phyloP scores from a whole-genome alignment of 2,113 vertebrate genomes.

The Epinephelus lanceolatus region DNA sequence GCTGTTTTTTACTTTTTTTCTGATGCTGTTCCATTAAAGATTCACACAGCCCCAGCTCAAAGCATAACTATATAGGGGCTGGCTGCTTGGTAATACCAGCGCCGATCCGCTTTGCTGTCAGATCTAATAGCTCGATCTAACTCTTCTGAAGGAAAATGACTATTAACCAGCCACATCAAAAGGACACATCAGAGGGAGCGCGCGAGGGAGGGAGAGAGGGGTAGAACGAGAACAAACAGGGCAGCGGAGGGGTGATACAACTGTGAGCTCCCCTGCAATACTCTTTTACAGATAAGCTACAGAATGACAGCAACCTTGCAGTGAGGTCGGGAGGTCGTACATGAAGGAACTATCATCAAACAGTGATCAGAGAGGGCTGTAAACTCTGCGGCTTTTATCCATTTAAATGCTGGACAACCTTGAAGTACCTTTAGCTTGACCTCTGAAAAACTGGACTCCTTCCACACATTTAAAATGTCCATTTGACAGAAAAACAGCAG shows the following conservation, averaged over 20 bases:
- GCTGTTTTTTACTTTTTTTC: background rate
- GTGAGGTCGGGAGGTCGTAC: background rate
- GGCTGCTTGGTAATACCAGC: slow-evolving; percentile 15
- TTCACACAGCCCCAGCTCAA: slow-evolving; percentile 40
- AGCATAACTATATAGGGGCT: slow-evolving; percentile 3
- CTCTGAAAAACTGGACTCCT: background rate
- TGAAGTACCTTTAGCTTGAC: background rate
- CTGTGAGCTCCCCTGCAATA: background rate
- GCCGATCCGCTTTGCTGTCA: slow-evolving; percentile 18
- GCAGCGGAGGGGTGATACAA: background rate
- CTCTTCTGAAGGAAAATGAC: slow-evolving; percentile 32
- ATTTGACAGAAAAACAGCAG: background rate
- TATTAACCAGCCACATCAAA: slow-evolving; percentile 43
- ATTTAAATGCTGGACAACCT: background rate
- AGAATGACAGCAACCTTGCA: slow-evolving; percentile 11
- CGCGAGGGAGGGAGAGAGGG: background rate
- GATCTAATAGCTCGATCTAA: slow-evolving; percentile 23
- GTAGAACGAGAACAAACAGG: slow-evolving; percentile 24
- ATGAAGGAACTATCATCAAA: slow-evolving; percentile 3
- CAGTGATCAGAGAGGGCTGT: slow-evolving; percentile 2
- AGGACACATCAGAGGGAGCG: slow-evolving; percentile 29
- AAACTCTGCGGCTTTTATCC: background rate
- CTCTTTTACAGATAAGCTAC: slow-evolving; percentile 17
- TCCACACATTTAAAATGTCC: background rate
- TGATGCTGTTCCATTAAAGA: slow-evolving; percentile 15